Evolutionary conservation across 2,888 invertebrate genomes (phyloP), one percentile per base, ranked within the genome.

Genomic region (Microctonus aethiopoides): DNA sequence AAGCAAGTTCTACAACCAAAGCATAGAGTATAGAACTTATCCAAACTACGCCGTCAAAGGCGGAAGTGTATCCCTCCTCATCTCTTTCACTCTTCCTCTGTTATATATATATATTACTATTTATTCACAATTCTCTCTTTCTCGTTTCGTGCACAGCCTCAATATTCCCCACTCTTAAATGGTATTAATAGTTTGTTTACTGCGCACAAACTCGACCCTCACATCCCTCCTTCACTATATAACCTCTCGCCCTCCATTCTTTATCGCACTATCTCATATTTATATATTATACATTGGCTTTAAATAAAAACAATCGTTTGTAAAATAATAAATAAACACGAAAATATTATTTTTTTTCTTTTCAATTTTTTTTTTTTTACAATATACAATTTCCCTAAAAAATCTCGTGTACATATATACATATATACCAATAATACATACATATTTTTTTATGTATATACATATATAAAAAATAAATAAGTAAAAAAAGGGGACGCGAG

Each of bases 151-250:
- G 20, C 60, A 16, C 39, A 16, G 20, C 36, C 46, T 6, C 32
- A 10, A 41, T 29, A 20, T 32, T 34, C 59, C 59, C 46, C 51
- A 24, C 59, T 20, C 51, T 16, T 1, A 16, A 59, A 46, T 41
- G 36, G 34, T 65, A 65, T 64, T 65, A 60, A 60, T 52, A 65
- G 65, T 52, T 69, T 65, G 59, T 65, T 65, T 54, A 69, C 60
- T 29, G 16, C 60, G 60, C 64, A 65, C 65, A 65, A 64, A 59
- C 63, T 64, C 34, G 20, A 11, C 22, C 54, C 61, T 41, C 41
- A 24, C 9, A 20, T 51, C 32, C 26, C 32, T 26, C 7, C 5
- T 9, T 24, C 29, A n/a, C 6, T n/a, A 16, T 36, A 41, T 36
- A 39, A 29, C 13, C 46, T 24, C 26, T 26, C 34, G 4, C 61